phyloP scores from a whole-genome alignment of 2,888 invertebrate genomes.

The Neria commutata region DNA sequence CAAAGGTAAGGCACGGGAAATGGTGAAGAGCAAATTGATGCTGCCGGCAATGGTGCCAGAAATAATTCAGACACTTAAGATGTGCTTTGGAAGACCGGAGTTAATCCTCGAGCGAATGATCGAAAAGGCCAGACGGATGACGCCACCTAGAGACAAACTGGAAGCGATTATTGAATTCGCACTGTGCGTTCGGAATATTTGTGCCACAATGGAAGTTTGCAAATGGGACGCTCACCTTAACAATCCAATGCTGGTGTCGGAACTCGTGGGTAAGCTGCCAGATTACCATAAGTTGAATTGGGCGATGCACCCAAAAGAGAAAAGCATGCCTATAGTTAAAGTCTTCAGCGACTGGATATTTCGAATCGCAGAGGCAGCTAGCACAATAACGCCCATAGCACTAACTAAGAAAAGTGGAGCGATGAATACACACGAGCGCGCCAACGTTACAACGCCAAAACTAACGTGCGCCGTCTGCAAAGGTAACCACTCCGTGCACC shows the following conservation, averaged over 20 bases:
- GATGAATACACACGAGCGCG: too few species aligned
- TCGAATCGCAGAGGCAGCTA: slow-evolving; percentile 11
- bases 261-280: slow-evolving; percentile 11
- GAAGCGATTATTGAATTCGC: slow-evolving; percentile 27
- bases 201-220: slow-evolving; percentile 24
- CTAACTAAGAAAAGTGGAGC: too few species aligned
- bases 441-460: too few species aligned
- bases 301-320: slow-evolving; percentile 11
- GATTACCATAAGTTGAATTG: slow-evolving; percentile 20
- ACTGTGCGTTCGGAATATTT: slow-evolving; percentile 15
- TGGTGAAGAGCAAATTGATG: slow-evolving; percentile 20
- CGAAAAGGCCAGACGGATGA: too few species aligned
- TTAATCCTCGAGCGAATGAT: slow-evolving; percentile 27
- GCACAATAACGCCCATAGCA: too few species aligned
- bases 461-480: too few species aligned
- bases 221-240: slow-evolving; percentile 2
- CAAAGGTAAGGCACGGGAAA: slow-evolving; percentile 15
- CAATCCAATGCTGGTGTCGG: slow-evolving; percentile 9
- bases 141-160: slow-evolving; percentile 20
- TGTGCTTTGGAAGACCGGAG: slow-evolving; percentile 23
- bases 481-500: too few species aligned
- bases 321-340: slow-evolving; percentile 14
- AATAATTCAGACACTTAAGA: slow-evolving; percentile 17
- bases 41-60: slow-evolving; percentile 20
- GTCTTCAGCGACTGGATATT: slow-evolving; percentile 10